Conservation (phyloP, 2,888 invertebrate species). For the Ganaspis brasiliensis region DNA sequence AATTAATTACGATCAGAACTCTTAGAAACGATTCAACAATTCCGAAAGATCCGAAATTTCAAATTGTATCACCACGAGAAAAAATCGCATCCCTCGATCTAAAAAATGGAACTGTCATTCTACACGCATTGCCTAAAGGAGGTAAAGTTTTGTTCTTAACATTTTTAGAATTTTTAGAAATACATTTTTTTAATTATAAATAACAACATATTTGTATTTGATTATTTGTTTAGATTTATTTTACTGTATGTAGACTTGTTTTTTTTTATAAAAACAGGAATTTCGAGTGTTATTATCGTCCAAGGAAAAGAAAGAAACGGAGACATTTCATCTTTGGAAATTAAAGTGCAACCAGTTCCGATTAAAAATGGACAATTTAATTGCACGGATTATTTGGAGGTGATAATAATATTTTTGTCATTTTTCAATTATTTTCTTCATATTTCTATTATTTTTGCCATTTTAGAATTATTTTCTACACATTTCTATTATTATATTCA, state of each 20-base stretch:
- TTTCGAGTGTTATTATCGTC: constrained; percentile 58
- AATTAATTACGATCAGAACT: constrained; percentile 70
- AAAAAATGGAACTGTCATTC: constrained; percentile 59
- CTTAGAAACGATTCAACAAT: constrained; percentile 70
- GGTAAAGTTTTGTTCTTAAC: constrained; percentile 63
- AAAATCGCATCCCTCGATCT: constrained; percentile 60
- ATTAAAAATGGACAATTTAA: constrained; percentile 65
- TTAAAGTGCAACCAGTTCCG: constrained; percentile 68
- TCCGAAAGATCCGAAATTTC: constrained; percentile 66
- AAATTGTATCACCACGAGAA: constrained; percentile 66
- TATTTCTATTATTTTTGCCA: too few relatives aligned
- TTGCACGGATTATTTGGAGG: constrained; percentile 74
- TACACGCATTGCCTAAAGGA: constrained; percentile 64
- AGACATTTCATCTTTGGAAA: constrained; percentile 72
- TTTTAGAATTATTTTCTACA: too few relatives aligned
- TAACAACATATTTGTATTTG: too few relatives aligned
- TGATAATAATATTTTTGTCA: too few relatives aligned
- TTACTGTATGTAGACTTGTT: not conserved
- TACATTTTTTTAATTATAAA: too few relatives aligned
- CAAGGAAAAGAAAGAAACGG: constrained; percentile 52
- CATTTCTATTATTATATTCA: not conserved
- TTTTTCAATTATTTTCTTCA: too few relatives aligned
- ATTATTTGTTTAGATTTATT: too few relatives aligned
- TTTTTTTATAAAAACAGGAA: constrained; percentile 49
- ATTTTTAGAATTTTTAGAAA: too few relatives aligned